Conservation (phyloP, 2,888 invertebrate genomes). For the Rhaphigaster nebulosa region DNA sequence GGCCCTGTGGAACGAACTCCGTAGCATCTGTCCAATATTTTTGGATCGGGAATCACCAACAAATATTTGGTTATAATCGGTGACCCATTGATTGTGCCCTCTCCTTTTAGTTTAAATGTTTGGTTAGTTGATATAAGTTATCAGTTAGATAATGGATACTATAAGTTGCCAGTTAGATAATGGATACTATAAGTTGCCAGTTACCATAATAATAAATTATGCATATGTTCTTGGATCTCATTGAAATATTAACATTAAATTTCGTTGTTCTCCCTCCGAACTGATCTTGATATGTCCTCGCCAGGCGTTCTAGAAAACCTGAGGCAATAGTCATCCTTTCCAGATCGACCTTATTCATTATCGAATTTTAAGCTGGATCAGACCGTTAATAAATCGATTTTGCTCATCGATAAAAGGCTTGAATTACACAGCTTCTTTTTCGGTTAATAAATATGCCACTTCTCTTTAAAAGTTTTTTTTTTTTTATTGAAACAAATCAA, state of each 20-base stretch:
- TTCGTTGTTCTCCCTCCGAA: neutral
- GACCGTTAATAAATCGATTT: constrained; percentile 3
- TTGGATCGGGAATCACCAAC: no score
- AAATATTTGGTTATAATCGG: no score
- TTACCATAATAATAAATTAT: neutral
- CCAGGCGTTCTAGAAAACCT: neutral
- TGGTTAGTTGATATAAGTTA: no score
- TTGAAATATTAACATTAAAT: neutral
- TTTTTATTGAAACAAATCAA: no score
- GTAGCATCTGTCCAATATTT: no score
- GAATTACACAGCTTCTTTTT: no score
- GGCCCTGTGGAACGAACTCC: no score
- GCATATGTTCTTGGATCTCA: neutral
- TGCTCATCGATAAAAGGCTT: neutral
- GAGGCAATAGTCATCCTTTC: neutral
- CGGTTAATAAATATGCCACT: neutral
- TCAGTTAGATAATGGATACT: no score
- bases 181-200: no score
- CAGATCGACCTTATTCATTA: constrained; percentile 11
- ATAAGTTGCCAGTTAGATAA: no score
- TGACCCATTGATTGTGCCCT: no score
- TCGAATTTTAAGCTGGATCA: constrained; percentile 21
- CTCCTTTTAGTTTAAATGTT: no score
- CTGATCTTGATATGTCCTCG: neutral
- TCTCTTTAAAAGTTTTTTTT: neutral